Base-by-base conservation (phyloP, 2,797 vertebrate species). In the Xenentodon cancila region DNA sequence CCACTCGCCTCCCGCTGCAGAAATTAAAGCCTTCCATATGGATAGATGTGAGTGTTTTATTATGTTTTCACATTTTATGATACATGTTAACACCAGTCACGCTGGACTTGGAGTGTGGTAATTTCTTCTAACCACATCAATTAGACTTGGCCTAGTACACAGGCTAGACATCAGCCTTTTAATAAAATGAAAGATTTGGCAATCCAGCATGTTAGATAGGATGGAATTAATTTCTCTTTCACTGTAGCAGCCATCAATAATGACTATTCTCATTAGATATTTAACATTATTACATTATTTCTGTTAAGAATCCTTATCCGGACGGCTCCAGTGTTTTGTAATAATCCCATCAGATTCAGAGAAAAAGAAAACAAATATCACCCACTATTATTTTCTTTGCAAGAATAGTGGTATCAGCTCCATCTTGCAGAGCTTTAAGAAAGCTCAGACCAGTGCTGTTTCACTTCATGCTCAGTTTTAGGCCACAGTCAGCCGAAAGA, bases 1-100 rank as follows among this genome's bases (percentile, higher is more conserved):
- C 75, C 88, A 87, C 83, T 88, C 62, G 61, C 32, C 84, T 86
- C 80, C 81, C 73, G 73, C 68, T n/a, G 70, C 44, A 49, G 79
- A 86, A 85, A 87, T 84, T 77, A 87, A 88, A 85, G 76, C 52
- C 25, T 77, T 79, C 72, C 58, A 84, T 89, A 89, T 89, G 86
- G 84, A 78, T 59, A 53, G 53, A 83, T 75, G 66, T 55, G 77
- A 88, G 79, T 77, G 77, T 79, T 90, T 88, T 88, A 89, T 87
- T 87, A 78, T 84, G 82, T 89, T 81, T 89, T 85, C 80, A 78
- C 70, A 55, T 89, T 89, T 90, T 87, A 90, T 87, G 79, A 88
- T 87, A 71, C 78, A 83, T 82, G 82, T 86, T 86, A 85, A 90
- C 79, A 74, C 64, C 60, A 59, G 67, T 61, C 61, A 18, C 5